phyloP scores from a whole-genome alignment of 1,140 invertebrate genomes.

The Holotrichia oblita region DNA sequence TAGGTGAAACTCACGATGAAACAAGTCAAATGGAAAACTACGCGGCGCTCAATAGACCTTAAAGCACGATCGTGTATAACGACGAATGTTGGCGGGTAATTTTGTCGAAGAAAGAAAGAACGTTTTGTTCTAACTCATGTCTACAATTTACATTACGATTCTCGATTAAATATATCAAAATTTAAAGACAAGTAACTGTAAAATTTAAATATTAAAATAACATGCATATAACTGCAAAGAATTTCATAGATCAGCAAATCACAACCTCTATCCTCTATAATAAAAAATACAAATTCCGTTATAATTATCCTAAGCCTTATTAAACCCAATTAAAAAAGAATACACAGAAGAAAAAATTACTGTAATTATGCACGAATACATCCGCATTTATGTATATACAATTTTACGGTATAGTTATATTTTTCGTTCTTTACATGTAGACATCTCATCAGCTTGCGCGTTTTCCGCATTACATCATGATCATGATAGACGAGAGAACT shows the following conservation, averaged over 20 bases:
- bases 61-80: background rate
- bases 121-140: background rate
- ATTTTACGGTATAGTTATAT: no score
- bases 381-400: no score
- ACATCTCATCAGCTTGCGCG: no score
- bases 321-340: constrained; percentile 2
- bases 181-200: no score
- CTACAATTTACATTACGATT: no score
- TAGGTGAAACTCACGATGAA: constrained; percentile 2
- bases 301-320: background rate
- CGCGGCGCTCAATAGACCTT: background rate
- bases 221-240: no score
- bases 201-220: no score
- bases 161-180: no score
- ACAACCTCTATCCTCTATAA: no score
- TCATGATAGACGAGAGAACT: no score
- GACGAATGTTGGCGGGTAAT: background rate
- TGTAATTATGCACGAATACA: background rate
- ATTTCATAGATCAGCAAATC: background rate
- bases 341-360: background rate
- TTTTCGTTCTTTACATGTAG: no score
- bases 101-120: background rate
- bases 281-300: background rate
- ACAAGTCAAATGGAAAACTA: background rate
- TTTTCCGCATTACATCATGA: no score